Base-by-base conservation (phyloP, 2,888 invertebrate genomes). In the Coelopa pilipes region DNA sequence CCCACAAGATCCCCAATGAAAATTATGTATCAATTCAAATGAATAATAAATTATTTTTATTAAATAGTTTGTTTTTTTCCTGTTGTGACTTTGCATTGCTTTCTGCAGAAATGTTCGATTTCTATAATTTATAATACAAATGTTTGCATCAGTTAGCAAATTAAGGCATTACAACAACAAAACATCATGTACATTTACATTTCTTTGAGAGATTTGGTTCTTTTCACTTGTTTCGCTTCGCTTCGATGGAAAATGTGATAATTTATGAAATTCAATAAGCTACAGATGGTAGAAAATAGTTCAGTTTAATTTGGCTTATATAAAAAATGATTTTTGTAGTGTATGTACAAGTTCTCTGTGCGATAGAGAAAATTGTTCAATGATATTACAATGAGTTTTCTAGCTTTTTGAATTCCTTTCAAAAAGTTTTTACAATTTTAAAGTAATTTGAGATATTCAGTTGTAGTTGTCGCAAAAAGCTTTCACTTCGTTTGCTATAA, bases 121-220 rank as follows among this genome's bases (percentile, higher is more conserved):
- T 73, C 17, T 74, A 74, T 76, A 77, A 71, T 77, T 75, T 78
- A 77, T 77, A 76, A 78, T 78, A 77, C 77, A 78, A 78, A 77
- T 76, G 75, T 75, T 77, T 63, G 63, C 63, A 45, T 45, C 15
- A 63, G 17, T 63, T 17, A 45, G 45, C 15, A 46, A n/a, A 19
- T 65, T 65, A 47, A 65, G 65, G 65, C 65, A 65, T 45, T 65
- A 57, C 73, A 75, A 72, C 45, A 66, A 71, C 75, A 75, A 57
- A 75, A 62, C 19, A 60, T 24, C 34, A 63, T 12, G 11, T 63
- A n/a, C 46, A 46, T 46, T 63, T 63, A 17, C 63, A 45, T 15
- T 63, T 63, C 63, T 7, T 45, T 63, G 34, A 45, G 45, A 46
- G n/a, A 24, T 63, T 34, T 34, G 34, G 34, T 34, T 34, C 34